Evolutionary conservation across 2,113 vertebrate genomes (phyloP), one percentile per base, ranked within the genome.

Genomic region (Porphyrio hochstetteri): DNA sequence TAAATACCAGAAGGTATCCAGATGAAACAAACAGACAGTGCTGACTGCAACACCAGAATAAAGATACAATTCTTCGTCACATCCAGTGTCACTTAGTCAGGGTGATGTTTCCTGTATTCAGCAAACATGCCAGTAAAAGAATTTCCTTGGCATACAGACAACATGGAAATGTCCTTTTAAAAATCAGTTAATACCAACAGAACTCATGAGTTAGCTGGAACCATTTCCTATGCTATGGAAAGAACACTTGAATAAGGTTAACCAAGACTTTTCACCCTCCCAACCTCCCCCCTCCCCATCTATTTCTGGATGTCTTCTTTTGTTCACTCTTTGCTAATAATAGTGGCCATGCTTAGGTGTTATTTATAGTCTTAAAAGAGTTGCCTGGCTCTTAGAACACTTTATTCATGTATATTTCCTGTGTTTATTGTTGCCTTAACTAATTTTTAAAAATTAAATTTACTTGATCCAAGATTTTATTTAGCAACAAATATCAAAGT

Each of bases 251-350:
- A 98, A 98, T 98, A 97, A 97, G 98, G 97, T 97, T 99, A 97
- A 87, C 86, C 96, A 97, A 98, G 98, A 98, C 91, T 93, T 96
- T 98, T 97, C 93, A 95, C 88, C 86, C 80, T 88, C 82, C 84
- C 93, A 88, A 92, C 82, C 78, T 96, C 89, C 97, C 97, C 97
- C 98, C 97, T 98, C 97, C 97, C 74, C 93, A 97, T 98, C 99
- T 98, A 98, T 99, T 99, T 99, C 97, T 97, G 98, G 98, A 97
- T 92, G 96, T 97, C 98, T 99, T 98, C 98, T 98, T 99, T 99
- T 99, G 98, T 99, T 99, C 98, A 98, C 98, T 95, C 97, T 52
- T 97, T 80, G 98, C 99, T 99, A 99, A 99, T 98, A 99, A 99
- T 99, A 99, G 99, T 89, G 95, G 83, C 95, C 48, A 94, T 97